Percentiles rank a stretch among this genome's conserved stretches.
These are phyloP conservation scores for Aleiodes sp. DNA, from an alignment of 1,140 invertebrate genomes.

Conservation along the genomic window DNA sequence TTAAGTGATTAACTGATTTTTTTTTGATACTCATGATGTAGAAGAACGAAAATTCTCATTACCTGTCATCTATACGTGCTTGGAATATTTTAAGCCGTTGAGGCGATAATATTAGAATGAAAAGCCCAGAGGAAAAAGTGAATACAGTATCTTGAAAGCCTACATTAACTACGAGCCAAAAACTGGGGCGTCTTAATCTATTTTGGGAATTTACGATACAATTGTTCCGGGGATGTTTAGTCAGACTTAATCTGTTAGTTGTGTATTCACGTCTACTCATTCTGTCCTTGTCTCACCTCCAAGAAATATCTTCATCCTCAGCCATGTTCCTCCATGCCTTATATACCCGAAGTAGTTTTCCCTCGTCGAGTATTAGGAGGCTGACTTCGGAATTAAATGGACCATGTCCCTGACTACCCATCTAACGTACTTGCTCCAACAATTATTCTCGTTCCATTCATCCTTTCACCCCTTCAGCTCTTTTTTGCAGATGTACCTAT, in stretches of 20 bases:
- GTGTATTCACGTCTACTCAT: conserved; percentile 39
- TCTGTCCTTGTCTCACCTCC: background rate
- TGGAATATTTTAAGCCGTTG: too few species aligned
- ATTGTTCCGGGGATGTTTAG: conserved; percentile 55
- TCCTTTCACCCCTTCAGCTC: background rate
- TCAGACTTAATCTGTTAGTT: conserved; percentile 51
- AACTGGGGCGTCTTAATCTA: conserved; percentile 50
- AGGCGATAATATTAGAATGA: too few species aligned
- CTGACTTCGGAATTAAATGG: conserved; percentile 13
- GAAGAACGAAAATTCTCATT: too few species aligned
- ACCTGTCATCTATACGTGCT: too few species aligned
- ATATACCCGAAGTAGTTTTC: background rate
- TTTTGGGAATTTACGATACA: conserved; percentile 46
- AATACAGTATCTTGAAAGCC: background rate
- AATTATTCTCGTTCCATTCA: background rate
- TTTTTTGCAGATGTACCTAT: background rate
- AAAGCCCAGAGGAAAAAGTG: background rate
- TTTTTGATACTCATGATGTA: too few species aligned
- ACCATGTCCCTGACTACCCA: conserved; percentile 19
- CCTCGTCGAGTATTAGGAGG: background rate
- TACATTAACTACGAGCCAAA: background rate
- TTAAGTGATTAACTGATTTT: too few species aligned
- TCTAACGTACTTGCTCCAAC: background rate
- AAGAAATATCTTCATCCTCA: background rate
- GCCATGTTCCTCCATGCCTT: conserved; percentile 4